These are phyloP conservation scores for Mythimna albipuncta DNA, from an alignment of 2,888 invertebrate species.

Conservation along the genomic window DNA sequence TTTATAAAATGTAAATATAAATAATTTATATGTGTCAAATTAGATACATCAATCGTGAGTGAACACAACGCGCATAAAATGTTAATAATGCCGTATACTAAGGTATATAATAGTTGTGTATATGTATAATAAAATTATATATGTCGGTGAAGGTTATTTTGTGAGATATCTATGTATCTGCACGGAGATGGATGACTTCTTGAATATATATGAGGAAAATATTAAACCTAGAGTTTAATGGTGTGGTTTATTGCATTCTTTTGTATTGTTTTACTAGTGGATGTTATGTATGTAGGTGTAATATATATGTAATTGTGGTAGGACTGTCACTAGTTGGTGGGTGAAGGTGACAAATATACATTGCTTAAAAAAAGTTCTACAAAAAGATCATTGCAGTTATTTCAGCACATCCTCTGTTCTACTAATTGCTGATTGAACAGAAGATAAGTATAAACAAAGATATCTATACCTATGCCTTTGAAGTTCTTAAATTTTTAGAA, in stretches of 20 bases:
- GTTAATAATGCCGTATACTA: slow-evolving; percentile 45
- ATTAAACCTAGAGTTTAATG: slow-evolving; percentile 45
- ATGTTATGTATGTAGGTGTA: background rate
- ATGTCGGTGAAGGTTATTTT: slow-evolving; percentile 70
- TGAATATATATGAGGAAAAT: slow-evolving; percentile 69
- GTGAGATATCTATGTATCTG: slow-evolving; percentile 59
- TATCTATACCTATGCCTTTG: background rate
- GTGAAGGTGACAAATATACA: background rate
- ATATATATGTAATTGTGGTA: slow-evolving; percentile 7
- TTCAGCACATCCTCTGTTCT: background rate
- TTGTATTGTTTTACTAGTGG: slow-evolving; percentile 12
- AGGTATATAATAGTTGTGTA: slow-evolving; percentile 21
- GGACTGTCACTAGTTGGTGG: background rate
- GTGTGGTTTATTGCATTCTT: slow-evolving; percentile 32
- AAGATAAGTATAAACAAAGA: background rate
- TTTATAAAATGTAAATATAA: slow-evolving; percentile 21
- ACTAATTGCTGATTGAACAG: background rate
- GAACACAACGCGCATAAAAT: slow-evolving; percentile 48
- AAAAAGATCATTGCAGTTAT: background rate
- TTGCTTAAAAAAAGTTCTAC: too few species aligned
- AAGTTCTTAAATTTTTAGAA: background rate
- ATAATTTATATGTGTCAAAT: slow-evolving; percentile 40
- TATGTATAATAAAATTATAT: slow-evolving; percentile 44
- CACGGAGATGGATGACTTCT: slow-evolving; percentile 63
- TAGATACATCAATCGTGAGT: slow-evolving; percentile 50